These are phyloP conservation scores for Drosophila paracracens DNA, from an alignment of 2,888 invertebrate genomes.

Conservation along the genomic window DNA sequence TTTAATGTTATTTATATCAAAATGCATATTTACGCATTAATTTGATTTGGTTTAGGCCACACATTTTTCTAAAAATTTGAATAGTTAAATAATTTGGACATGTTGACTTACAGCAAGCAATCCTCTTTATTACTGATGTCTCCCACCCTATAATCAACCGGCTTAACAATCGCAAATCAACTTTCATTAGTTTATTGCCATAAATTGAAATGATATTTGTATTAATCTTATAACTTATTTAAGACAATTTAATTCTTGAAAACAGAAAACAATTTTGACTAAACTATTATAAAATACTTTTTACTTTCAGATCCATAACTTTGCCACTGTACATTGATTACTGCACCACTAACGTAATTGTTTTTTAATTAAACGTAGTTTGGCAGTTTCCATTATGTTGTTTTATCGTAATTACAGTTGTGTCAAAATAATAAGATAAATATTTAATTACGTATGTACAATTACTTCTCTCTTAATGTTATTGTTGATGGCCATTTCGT, in stretches of 20 bases:
- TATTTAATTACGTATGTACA: conserved; percentile 67
- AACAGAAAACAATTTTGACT: neutral
- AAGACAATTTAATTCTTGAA: neutral
- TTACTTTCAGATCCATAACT: neutral
- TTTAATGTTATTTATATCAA: conserved; percentile 4
- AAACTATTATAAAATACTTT: neutral
- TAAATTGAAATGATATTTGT: neutral
- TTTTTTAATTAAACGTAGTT: conserved; percentile 46
- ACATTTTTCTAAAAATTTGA: neutral
- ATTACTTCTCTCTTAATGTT: conserved; percentile 20
- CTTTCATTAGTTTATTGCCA: neutral
- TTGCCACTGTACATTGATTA: neutral
- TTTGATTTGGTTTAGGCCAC: neutral
- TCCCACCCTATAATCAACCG: neutral
- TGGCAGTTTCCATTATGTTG: conserved; percentile 48
- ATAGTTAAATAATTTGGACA: neutral
- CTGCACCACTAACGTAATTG: no score
- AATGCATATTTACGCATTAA: no score
- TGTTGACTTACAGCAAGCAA: neutral
- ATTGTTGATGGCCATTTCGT: conserved; percentile 12
- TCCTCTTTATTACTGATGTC: neutral
- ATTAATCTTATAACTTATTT: neutral
- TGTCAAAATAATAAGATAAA: conserved; percentile 54
- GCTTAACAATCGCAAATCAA: neutral
- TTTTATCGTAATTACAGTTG: conserved; percentile 35